phyloP scores from a whole-genome alignment of 2,797 vertebrate species.

The Typhlichthys eigenmanni region DNA sequence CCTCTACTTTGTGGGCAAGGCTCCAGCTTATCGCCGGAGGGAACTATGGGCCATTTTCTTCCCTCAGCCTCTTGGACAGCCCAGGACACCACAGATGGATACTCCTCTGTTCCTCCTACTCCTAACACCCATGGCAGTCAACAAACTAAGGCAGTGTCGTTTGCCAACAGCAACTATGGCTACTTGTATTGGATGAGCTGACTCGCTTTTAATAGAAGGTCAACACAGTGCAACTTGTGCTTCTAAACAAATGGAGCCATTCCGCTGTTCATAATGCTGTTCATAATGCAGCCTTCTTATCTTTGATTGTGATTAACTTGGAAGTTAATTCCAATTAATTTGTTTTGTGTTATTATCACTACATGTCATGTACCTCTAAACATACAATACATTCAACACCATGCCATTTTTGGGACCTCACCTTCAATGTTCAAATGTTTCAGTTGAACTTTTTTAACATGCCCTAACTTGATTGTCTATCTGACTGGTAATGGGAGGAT shows the following conservation, averaged over 20 bases:
- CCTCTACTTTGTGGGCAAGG: constrained; percentile 43
- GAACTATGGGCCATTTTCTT: constrained; percentile 52
- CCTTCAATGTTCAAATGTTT: too few species aligned
- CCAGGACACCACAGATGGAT: constrained; percentile 58
- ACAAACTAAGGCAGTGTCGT: constrained; percentile 23
- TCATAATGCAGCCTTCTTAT: not conserved
- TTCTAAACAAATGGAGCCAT: not conserved
- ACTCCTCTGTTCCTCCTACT: constrained; percentile 27
- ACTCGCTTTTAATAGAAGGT: constrained; percentile 4
- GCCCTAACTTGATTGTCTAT: too few species aligned
- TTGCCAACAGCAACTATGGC: constrained; percentile 10
- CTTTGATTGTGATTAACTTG: not conserved
- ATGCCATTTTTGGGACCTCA: too few species aligned
- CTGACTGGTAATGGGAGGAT: too few species aligned
- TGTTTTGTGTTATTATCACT: not conserved
- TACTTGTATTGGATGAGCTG: constrained; percentile 6
- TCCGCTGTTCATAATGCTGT: not conserved
- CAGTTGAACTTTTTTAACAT: too few species aligned
- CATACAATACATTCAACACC: not conserved
- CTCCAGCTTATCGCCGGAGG: constrained; percentile 56
- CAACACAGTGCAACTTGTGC: not conserved
- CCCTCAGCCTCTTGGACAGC: constrained; percentile 52
- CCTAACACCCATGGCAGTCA: constrained; percentile 26
- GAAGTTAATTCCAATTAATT: not conserved
- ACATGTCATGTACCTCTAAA: not conserved